Evolutionary conservation across 2,888 invertebrate genomes (phyloP).

Genomic region (Campoplex capitator): DNA sequence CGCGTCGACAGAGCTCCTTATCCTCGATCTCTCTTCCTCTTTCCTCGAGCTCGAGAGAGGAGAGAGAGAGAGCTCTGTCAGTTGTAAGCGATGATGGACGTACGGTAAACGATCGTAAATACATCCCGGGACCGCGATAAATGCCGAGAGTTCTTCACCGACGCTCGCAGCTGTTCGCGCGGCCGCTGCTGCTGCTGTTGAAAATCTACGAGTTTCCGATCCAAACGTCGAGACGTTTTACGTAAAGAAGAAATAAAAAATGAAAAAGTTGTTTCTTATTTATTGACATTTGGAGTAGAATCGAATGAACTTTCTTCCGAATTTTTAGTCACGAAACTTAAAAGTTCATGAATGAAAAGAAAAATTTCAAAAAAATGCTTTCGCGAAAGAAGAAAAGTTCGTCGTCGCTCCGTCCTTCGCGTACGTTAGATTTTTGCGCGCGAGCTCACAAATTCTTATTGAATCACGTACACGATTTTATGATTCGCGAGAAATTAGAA

Average conservation of each 20-base stretch:
- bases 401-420: no score
- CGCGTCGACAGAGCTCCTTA: constrained; percentile 6
- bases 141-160: constrained; percentile 45
- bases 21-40: constrained; percentile 16
- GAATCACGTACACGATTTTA: constrained; percentile 12
- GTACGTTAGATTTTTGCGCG: neutral
- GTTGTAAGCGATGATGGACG: constrained; percentile 54
- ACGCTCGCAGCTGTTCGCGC: constrained; percentile 22
- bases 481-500: neutral
- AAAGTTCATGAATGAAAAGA: neutral
- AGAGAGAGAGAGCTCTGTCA: constrained; percentile 17
- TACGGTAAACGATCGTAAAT: constrained; percentile 66
- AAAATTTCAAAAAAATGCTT: neutral
- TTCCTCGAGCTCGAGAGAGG: neutral
- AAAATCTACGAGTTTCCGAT: neutral
- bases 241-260: neutral
- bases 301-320: neutral
- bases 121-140: constrained; percentile 56
- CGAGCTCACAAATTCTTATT: constrained; percentile 31
- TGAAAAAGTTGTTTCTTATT: neutral
- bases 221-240: no score
- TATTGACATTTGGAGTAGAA: neutral
- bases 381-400: neutral
- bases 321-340: neutral
- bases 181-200: constrained; percentile 31